These are phyloP conservation scores for Urocolius indicus DNA, from an alignment of 2,113 vertebrate species.

Conservation along the genomic window DNA sequence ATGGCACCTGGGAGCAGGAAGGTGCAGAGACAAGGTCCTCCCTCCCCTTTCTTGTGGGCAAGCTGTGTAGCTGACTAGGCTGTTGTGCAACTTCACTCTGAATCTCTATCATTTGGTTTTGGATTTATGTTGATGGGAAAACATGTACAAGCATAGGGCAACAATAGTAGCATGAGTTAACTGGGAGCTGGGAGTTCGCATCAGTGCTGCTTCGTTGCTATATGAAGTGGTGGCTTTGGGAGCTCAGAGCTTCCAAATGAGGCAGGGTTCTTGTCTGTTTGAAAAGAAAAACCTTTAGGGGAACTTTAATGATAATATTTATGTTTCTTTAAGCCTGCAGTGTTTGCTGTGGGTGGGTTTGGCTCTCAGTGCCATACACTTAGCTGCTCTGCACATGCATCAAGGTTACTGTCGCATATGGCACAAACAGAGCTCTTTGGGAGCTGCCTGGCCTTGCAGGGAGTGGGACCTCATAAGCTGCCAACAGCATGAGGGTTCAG, in stretches of 20 bases:
- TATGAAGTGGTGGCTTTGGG: background rate
- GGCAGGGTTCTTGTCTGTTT: background rate
- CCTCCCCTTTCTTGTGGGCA: background rate
- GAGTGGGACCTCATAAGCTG: background rate
- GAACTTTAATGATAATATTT: background rate
- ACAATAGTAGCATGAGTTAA: background rate
- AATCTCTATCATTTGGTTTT: background rate
- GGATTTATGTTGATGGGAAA: background rate
- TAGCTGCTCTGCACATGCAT: background rate
- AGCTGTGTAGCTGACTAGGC: background rate
- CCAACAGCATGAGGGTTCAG: background rate
- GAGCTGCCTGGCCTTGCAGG: background rate
- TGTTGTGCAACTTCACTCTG: background rate
- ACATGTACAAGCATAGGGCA: background rate
- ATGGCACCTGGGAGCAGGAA: background rate
- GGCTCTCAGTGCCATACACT: background rate
- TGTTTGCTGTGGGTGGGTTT: background rate
- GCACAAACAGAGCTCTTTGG: background rate
- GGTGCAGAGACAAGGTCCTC: background rate
- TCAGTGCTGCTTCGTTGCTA: background rate
- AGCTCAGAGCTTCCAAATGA: background rate
- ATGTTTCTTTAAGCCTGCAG: rapidly evolving
- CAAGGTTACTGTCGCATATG: background rate
- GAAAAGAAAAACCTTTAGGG: background rate
- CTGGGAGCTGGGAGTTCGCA: background rate